phyloP scores from a whole-genome alignment of 2,113 vertebrate species.

The Alethe castanea region DNA sequence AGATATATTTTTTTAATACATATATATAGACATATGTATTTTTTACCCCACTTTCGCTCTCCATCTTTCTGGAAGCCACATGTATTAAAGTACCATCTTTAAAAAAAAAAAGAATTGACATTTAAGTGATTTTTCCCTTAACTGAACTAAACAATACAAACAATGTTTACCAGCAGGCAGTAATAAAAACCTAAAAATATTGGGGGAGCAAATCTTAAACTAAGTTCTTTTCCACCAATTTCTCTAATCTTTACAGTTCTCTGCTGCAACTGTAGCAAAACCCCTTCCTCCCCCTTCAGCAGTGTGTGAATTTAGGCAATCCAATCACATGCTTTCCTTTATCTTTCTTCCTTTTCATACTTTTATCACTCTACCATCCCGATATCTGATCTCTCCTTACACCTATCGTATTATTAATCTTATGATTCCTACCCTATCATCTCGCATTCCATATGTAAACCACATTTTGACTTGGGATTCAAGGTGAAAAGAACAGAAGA shows the following conservation, averaged over 20 bases:
- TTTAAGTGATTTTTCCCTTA: background rate
- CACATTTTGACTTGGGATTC: background rate
- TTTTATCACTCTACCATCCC: background rate
- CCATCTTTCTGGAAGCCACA: too few species aligned
- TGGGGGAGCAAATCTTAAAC: background rate
- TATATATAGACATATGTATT: rapidly evolving
- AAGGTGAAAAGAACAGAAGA: background rate
- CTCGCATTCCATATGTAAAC: background rate
- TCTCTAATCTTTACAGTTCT: background rate
- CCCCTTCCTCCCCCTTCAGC: background rate
- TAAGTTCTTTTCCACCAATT: background rate
- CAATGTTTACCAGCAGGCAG: background rate
- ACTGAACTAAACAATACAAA: background rate
- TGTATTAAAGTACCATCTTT: too few species aligned
- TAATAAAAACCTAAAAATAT: background rate
- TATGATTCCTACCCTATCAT: background rate
- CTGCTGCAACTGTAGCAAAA: background rate
- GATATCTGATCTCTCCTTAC: background rate
- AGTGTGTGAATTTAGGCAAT: background rate
- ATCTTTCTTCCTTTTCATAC: background rate
- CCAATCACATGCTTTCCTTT: background rate
- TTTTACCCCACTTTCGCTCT: rapidly evolving
- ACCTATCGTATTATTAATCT: background rate
- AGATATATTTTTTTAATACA: background rate
- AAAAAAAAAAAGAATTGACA: background rate